Base-by-base conservation (phyloP, 2,888 invertebrate genomes). In the Julus scanicus region DNA sequence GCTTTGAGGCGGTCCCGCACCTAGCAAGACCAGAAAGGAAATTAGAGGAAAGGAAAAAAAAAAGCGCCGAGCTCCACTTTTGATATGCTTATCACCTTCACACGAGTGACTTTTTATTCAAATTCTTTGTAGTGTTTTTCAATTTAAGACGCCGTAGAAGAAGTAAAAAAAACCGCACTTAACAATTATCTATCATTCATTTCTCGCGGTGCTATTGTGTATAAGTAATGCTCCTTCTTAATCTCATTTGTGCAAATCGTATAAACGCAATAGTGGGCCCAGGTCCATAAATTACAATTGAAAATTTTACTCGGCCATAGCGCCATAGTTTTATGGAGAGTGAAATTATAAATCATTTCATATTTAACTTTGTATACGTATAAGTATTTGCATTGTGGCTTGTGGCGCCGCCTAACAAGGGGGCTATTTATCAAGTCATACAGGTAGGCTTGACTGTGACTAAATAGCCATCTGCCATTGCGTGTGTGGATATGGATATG, bases 81-180 rank as follows among this genome's bases (percentile, higher is more conserved):
- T 80, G 80, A 80, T 80, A 80, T 80, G 80, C 80, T 80, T 80
- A 80, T 80, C 80, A 80, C 80, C 80, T 80, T 80, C 80, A 80
- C 13, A 80, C 80, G 80, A 80, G 80, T 80, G 80, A 80, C 80
- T 80, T 80, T 80, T 39, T 80, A 80, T 80, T 80, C 80, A 80
- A 80, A 80, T 80, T 80, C 80, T 80, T 80, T 80, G 37, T 29
- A 29, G 37, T 2, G 29, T 80, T 80, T 71, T 80, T 71, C 37
- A 80, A 80, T 80, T 80, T 80, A 29, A 11, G 80, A 37, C 80
- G 37, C 15, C 80, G 37, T 80, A 37, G 80, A 63, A 63, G 63
- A 20, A 80, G 80, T 6, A 80, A 37, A 37, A 37, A 29, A 80
- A 37, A 71, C 39, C 80, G 37, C 37, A 80, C 80, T 80, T 80